Conservation (phyloP, 2,113 vertebrate genomes). For the Ptyas mucosa region DNA sequence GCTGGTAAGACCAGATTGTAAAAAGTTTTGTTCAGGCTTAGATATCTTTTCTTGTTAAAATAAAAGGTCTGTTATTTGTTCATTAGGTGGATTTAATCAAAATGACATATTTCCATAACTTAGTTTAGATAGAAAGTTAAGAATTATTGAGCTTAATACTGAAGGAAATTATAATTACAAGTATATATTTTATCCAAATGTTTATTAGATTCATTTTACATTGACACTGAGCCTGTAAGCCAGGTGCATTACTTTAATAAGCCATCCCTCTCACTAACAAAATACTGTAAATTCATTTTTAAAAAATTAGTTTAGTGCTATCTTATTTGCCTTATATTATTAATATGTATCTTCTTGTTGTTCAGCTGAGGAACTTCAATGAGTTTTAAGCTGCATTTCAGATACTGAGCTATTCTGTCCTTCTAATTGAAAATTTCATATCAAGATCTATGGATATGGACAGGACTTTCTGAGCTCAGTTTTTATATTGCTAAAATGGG, state of each 20-base stretch:
- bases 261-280: background rate
- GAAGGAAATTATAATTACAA: background rate
- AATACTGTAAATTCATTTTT: background rate
- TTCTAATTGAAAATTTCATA: background rate
- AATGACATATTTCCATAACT: background rate
- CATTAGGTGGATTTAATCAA: background rate
- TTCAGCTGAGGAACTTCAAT: background rate
- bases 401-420: background rate
- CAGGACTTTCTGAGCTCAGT: background rate
- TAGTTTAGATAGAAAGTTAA: background rate
- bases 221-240: background rate
- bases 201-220: background rate
- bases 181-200: background rate
- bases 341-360: background rate
- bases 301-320: background rate
- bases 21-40: background rate
- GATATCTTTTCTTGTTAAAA: background rate
- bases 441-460: background rate
- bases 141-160: background rate
- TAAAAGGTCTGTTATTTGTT: background rate
- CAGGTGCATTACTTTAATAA: background rate
- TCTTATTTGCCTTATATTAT: background rate
- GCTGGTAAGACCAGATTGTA: background rate
- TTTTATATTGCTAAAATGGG: background rate
- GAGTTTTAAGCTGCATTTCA: background rate